phyloP scores from a whole-genome alignment of 1,140 invertebrate species.

The Cyclargus thomasi region DNA sequence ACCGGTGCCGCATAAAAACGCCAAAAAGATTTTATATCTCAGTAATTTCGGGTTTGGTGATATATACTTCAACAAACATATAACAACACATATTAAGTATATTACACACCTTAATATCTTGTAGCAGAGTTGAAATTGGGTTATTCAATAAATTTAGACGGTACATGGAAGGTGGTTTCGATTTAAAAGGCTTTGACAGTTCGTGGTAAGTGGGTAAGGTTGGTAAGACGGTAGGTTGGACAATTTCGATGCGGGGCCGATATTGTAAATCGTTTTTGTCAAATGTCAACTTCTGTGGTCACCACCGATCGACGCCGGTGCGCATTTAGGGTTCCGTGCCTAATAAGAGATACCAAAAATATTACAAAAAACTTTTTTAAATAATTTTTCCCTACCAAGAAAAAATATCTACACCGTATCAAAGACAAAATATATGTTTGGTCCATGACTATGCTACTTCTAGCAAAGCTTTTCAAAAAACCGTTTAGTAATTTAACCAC shows the following conservation, averaged over 20 bases:
- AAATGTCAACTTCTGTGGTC: constrained; percentile 72
- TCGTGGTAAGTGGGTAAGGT: constrained; percentile 50
- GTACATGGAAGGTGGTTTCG: constrained; percentile 32
- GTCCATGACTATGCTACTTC: too few relatives aligned
- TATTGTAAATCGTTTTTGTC: constrained; percentile 67
- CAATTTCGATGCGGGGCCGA: constrained; percentile 63
- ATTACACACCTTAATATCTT: neutral
- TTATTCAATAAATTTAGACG: neutral
- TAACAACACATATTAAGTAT: neutral
- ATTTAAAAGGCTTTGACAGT: constrained; percentile 66
- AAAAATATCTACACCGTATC: too few relatives aligned
- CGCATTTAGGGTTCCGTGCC: constrained; percentile 32
- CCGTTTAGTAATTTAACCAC: too few relatives aligned
- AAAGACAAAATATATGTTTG: too few relatives aligned
- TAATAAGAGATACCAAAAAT: neutral
- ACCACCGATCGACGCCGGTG: constrained; percentile 36
- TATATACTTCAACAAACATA: constrained; percentile 46
- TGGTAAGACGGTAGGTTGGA: constrained; percentile 65
- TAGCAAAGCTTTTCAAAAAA: too few relatives aligned
- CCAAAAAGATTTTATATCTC: constrained; percentile 58
- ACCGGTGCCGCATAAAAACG: constrained; percentile 33
- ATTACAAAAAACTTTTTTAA: neutral
- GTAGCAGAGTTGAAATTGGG: constrained; percentile 20
- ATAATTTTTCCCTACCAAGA: too few relatives aligned
- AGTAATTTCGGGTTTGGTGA: constrained; percentile 63